Evolutionary conservation across 2,113 vertebrate species (phyloP).

Genomic region (Hyaena hyaena): DNA sequence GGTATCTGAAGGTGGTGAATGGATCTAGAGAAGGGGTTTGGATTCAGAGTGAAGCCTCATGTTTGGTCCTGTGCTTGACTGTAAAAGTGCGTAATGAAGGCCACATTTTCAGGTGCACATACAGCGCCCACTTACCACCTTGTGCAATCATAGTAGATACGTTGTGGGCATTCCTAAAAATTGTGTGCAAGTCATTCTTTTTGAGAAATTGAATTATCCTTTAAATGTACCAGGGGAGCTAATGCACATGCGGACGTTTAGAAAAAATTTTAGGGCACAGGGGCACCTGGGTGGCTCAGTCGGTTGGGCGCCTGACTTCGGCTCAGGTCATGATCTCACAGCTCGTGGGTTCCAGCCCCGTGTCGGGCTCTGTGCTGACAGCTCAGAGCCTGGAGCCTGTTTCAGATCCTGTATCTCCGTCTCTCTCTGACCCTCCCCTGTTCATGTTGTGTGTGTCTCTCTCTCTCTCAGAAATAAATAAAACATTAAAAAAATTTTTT

Average conservation of each 20-base stretch:
- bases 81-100: fast-evolving
- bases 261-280: neutral
- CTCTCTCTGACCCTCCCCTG: too few relatives aligned
- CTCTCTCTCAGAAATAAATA: too few relatives aligned
- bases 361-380: too few relatives aligned
- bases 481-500: too few relatives aligned
- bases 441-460: too few relatives aligned
- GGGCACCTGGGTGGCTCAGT: too few relatives aligned
- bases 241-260: neutral
- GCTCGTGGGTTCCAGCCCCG: too few relatives aligned
- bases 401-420: too few relatives aligned
- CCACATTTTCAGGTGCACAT: neutral
- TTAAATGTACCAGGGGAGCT: neutral
- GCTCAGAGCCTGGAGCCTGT: too few relatives aligned
- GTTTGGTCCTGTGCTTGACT: neutral
- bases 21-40: neutral
- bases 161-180: neutral
- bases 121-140: fast-evolving
- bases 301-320: too few relatives aligned
- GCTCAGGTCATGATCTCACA: too few relatives aligned
- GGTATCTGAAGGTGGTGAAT: neutral
- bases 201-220: neutral
- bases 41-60: neutral
- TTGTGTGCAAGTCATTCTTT: neutral
- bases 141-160: neutral